A percentile compares a stretch with the other conserved stretches of the same genome.
Evolutionary conservation across 2,797 vertebrate species (phyloP).

Genomic region (Gymnodraco acuticeps): DNA sequence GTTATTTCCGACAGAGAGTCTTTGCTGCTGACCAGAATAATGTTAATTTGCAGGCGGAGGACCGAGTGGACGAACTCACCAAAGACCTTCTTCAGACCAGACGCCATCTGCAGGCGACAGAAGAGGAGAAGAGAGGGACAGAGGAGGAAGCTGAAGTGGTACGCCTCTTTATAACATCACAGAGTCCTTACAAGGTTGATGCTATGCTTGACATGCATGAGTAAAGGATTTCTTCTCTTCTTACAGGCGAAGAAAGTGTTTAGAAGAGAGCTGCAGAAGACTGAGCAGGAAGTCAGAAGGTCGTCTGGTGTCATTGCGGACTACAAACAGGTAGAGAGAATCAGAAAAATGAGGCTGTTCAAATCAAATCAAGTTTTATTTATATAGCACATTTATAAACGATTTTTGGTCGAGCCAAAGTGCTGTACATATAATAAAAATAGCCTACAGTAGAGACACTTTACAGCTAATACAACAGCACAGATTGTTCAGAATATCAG

Average conservation of each 20-base stretch:
- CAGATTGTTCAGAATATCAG: too few species aligned
- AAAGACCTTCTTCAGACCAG: constrained; percentile 90
- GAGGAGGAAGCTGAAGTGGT: constrained; percentile 88
- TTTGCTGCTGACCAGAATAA: not conserved
- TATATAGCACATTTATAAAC: too few species aligned
- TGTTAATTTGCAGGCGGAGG: constrained; percentile 84
- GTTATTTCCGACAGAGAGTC: not conserved
- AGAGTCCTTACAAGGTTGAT: not conserved
- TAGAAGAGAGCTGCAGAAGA: constrained; percentile 90
- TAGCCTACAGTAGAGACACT: too few species aligned
- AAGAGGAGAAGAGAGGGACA: constrained; percentile 88
- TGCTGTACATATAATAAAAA: too few species aligned
- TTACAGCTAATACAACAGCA: too few species aligned
- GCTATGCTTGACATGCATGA: not conserved
- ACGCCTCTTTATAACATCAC: not conserved
- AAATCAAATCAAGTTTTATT: too few species aligned
- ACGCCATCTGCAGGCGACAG: constrained; percentile 86
- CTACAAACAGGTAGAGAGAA: constrained; percentile 92
- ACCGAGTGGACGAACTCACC: constrained; percentile 90
- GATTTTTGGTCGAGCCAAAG: too few species aligned
- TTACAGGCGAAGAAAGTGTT: constrained; percentile 92
- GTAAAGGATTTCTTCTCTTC: not conserved
- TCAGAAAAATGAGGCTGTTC: not conserved
- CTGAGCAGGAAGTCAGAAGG: constrained; percentile 90
- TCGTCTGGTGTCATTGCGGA: constrained; percentile 92